Evolutionary conservation across 2,797 vertebrate species (phyloP).

Genomic region (Danio aesculapii): DNA sequence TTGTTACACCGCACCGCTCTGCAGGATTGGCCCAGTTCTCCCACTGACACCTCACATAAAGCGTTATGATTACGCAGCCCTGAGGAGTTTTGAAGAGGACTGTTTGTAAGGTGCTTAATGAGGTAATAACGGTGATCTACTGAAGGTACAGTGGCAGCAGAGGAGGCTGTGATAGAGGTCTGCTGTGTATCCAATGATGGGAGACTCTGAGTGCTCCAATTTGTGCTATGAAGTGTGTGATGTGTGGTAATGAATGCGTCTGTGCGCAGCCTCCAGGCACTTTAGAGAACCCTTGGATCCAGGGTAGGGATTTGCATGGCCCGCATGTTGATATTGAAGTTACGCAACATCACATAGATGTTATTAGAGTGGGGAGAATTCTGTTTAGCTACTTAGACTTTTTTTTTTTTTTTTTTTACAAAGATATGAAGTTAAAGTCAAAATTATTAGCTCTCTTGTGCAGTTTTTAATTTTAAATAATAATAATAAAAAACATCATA

Average conservation of each 20-base stretch:
- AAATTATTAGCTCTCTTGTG: no score
- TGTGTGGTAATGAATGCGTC: conserved; percentile 23
- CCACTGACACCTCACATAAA: conserved; percentile 38
- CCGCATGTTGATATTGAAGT: neutral
- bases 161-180: neutral
- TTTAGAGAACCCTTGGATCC: conserved; percentile 1
- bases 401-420: no score
- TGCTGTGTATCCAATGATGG: conserved; percentile 11
- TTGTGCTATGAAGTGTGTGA: conserved; percentile 31
- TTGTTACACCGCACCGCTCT: neutral
- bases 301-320: conserved; percentile 1
- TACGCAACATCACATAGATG: neutral
- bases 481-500: no score
- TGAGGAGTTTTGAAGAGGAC: conserved; percentile 26
- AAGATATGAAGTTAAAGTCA: no score
- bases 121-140: conserved; percentile 32
- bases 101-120: conserved; percentile 23
- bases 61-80: conserved; percentile 32
- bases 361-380: neutral
- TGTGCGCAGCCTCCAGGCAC: neutral
- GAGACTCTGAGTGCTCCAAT: neutral
- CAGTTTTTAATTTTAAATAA: no score
- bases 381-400: no score
- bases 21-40: conserved; percentile 20
- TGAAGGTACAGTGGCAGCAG: neutral